Evolutionary conservation across 1,140 invertebrate species (phyloP).

Genomic region (Papilio polyxenes): DNA sequence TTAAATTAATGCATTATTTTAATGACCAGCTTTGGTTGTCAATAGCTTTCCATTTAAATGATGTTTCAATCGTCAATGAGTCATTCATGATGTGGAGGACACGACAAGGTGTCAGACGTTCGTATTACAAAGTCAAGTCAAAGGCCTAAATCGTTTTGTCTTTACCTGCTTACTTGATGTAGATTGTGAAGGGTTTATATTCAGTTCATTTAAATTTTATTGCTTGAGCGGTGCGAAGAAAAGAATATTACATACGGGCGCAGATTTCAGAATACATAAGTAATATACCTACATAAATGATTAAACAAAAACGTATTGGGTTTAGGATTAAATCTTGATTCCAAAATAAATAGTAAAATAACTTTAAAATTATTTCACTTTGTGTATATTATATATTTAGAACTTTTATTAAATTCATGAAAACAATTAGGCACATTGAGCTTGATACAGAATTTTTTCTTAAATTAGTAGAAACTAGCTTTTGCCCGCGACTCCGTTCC

Average conservation of each 20-base stretch:
- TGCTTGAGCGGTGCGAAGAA: not conserved
- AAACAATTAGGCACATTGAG: too few species aligned
- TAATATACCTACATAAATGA: not conserved
- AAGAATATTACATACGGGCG: not conserved
- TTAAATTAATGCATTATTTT: not conserved
- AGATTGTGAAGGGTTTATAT: constrained; percentile 22
- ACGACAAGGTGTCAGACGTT: constrained; percentile 50
- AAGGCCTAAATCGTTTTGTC: constrained; percentile 41
- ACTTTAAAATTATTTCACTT: not conserved
- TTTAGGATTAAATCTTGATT: not conserved
- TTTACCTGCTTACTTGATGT: constrained; percentile 36
- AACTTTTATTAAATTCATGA: not conserved
- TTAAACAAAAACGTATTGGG: not conserved
- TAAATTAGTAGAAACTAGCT: too few species aligned
- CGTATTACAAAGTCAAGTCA: constrained; percentile 41
- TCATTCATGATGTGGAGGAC: constrained; percentile 47
- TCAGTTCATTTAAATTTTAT: constrained; percentile 31
- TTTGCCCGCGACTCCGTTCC: too few species aligned
- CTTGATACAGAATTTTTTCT: too few species aligned
- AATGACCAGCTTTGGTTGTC: not conserved
- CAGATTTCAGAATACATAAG: constrained; percentile 17
- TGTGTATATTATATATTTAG: not conserved
- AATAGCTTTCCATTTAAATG: constrained; percentile 7
- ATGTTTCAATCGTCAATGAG: constrained; percentile 32
- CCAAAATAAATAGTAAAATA: not conserved